These are phyloP conservation scores for Idaea dimidiata DNA, from an alignment of 2,888 invertebrate species.

Conservation along the genomic window DNA sequence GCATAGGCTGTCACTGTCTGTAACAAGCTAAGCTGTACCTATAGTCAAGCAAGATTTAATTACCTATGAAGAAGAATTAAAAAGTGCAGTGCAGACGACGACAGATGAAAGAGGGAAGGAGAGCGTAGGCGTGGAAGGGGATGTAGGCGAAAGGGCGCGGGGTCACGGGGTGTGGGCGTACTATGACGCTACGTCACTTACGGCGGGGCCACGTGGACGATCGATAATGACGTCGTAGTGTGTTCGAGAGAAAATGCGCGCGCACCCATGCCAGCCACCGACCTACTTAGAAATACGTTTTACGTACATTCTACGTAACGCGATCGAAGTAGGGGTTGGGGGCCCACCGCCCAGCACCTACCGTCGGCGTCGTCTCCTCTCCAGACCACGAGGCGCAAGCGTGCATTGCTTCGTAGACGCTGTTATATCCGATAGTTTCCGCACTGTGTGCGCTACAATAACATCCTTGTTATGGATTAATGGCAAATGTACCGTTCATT, in stretches of 20 bases:
- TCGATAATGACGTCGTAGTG: conserved; percentile 77
- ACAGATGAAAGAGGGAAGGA: conserved; percentile 26
- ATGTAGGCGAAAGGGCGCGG: conserved; percentile 28
- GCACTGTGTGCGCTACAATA: conserved; percentile 10
- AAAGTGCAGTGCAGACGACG: conserved; percentile 1
- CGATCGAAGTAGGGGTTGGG: conserved; percentile 62
- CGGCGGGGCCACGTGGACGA: conserved; percentile 79
- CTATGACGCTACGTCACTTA: conserved; percentile 74
- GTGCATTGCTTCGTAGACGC: conserved; percentile 23
- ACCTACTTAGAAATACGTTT: conserved; percentile 77
- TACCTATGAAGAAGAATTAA: not conserved
- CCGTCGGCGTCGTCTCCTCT: conserved; percentile 35
- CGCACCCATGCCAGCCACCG: conserved; percentile 56
- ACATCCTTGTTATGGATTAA: conserved; percentile 16
- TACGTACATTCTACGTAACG: conserved; percentile 74
- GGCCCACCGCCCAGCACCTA: conserved; percentile 31
- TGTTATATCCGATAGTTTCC: conserved; percentile 13
- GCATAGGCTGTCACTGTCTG: too few species aligned
- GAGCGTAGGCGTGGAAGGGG: conserved; percentile 24
- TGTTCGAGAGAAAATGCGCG: conserved; percentile 54
- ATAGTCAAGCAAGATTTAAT: not conserved
- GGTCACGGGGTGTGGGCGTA: conserved; percentile 52
- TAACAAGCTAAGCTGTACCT: too few species aligned
- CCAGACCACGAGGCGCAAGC: conserved; percentile 26
- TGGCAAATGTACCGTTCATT: conserved; percentile 3